Evolutionary conservation across 1,140 invertebrate species (phyloP), one percentile per base, ranked within the genome.

Genomic region (Ylistrum balloti): DNA sequence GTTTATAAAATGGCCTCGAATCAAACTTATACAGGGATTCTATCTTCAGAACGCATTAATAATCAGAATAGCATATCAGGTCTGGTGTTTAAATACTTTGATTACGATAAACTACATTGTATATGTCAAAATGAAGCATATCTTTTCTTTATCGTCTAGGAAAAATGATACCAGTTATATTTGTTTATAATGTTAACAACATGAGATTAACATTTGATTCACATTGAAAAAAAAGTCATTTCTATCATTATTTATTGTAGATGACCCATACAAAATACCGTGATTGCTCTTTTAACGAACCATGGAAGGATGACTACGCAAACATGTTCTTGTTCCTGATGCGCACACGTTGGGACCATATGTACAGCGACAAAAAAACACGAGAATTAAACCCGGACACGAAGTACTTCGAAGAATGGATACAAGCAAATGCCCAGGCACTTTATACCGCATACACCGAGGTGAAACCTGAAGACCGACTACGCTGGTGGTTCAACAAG

Each of bases 341-440:
- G 56, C 56, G 56, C 56, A 74, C 56, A 17, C 56, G 56, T 28
- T 74, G 56, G 56, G 56, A 74, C n/a, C 56, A 74, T 74, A 74
- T 28, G 56, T 74, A 74, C 56, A 74, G 56, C n/a, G n/a, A n/a
- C 56, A 28, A 74, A 74, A n/a, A 9, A 1, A 74, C 56, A 11
- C 56, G 56, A 7, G n/a, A 74, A 28, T 17, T 74, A 22, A 74
- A 74, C 56, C 56, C 56, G 2, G 56, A 74, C 3, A 74, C 56
- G 7, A 74, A 7, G n/a, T 74, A 74, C 56, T 74, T 74, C 11
- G 56, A 74, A n/a, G 56, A 74, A 74, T 74, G 56, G 56, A n/a
- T 74, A 74, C 56, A 74, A 74, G 22, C 56, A 74, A 74, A 74
- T 28, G 56, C 56, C 56, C 56, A 74, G 22, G 56, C 22, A n/a